Base-by-base conservation (phyloP, 1,140 invertebrate genomes). In the Drosophila paulistorum region DNA sequence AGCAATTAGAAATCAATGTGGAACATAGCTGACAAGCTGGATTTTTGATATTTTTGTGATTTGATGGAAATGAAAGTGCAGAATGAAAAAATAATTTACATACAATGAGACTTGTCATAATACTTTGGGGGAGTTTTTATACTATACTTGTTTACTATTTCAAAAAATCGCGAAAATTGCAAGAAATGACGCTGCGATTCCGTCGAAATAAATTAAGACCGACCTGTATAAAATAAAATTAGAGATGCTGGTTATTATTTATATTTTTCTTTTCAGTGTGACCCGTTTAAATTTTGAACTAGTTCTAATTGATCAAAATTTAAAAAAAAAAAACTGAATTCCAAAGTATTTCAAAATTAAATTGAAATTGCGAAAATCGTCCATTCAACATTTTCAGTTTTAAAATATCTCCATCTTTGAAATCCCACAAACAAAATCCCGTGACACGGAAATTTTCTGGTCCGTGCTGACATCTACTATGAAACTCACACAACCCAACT, bases 21-120 rank as follows among this genome's bases (percentile, higher is more conserved):
- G 48, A 59, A 48, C 70, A 77, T 23, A 61, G 33, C 26, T 68
- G 26, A 70, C 33, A 72, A 7, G 6, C 6, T 60, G 14, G 39
- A 54, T 39, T n/a, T 41, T 14, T 57, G 54, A n/a, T 14, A n/a
- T 48, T 48, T 51, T 23, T 51, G 10, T 51, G 17, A 23, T 20
- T 20, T 51, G 17, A 51, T 23, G 9, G 17, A 23, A 51, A 23
- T 51, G 57, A n/a, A 39, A 59, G 0, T 23, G 35, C 33, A 51
- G 17, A 23, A 39, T 39, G 33, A 20, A 39, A 37, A 59, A 2
- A 59, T 39, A 39, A 20, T 20, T 20, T 7, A 59, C 57, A 58
- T 58, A 59, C 57, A 59, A 59, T 37, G 57, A 37, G n/a, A 59
- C 30, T 59, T 59, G 57, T 59, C 57, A 59, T 59, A 20, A 11